Percentiles rank a stretch among this genome's conserved stretches.
Conservation (phyloP, 2,888 invertebrate genomes). For the Phragmatobia fuliginosa region DNA sequence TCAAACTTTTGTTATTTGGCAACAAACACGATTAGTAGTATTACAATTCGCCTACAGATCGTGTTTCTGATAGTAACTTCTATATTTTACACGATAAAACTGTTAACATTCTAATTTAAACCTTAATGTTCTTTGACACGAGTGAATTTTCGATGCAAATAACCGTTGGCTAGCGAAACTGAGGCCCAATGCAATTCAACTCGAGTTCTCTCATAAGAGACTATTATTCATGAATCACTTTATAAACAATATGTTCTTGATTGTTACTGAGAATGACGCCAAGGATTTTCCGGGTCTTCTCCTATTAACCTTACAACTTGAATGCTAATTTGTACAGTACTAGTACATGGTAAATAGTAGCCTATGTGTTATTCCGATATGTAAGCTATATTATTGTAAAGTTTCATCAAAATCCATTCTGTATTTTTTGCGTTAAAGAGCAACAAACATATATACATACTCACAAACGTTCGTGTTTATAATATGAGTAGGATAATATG, state of each 20-base stretch:
- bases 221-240: background rate
- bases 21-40: background rate
- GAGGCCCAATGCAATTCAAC: background rate
- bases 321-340: background rate
- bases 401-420: too few species aligned
- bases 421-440: too few species aligned
- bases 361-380: too few species aligned
- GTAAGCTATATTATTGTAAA: too few species aligned
- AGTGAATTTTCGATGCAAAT: background rate
- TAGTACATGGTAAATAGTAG: too few species aligned
- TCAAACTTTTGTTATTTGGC: background rate
- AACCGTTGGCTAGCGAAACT: background rate
- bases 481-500: too few species aligned
- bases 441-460: too few species aligned
- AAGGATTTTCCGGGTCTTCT: background rate
- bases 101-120: background rate
- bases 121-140: background rate
- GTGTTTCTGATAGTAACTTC: background rate
- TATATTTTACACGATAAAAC: background rate
- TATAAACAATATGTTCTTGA: conserved; percentile 1
- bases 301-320: background rate
- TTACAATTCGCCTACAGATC: background rate
- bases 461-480: too few species aligned
- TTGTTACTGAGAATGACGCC: background rate
- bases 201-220: background rate